A percentile compares a stretch with the other conserved stretches of the same genome.
phyloP scores from a whole-genome alignment of 2,888 invertebrate genomes.

The Synanthedon formicaeformis region DNA sequence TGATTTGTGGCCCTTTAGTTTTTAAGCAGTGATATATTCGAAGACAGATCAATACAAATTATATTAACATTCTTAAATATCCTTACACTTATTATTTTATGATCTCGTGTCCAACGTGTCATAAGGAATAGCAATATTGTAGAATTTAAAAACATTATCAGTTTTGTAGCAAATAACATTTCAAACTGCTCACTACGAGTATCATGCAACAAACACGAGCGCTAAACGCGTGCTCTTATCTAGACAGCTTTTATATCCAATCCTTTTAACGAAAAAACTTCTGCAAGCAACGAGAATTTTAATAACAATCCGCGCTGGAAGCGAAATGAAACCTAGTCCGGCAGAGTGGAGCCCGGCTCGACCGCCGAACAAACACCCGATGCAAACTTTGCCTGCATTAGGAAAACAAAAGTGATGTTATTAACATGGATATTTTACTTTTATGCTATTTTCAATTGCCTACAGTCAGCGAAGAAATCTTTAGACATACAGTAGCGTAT shows the following conservation, averaged over 20 bases:
- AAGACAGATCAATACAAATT: too few relatives aligned
- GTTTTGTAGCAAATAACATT: neutral
- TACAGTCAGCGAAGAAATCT: too few relatives aligned
- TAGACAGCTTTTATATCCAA: conserved; percentile 17
- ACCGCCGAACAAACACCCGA: conserved; percentile 28
- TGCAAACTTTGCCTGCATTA: conserved; percentile 37
- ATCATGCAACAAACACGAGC: neutral
- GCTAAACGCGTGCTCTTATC: neutral
- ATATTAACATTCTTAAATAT: too few relatives aligned
- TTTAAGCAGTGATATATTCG: too few relatives aligned
- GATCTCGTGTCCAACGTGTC: too few relatives aligned
- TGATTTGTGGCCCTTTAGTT: too few relatives aligned
- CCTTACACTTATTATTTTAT: too few relatives aligned
- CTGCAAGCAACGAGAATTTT: conserved; percentile 40
- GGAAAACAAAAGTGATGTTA: conserved; percentile 42
- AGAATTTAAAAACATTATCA: too few relatives aligned
- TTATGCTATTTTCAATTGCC: too few relatives aligned
- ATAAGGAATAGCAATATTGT: too few relatives aligned
- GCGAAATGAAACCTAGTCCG: conserved; percentile 18
- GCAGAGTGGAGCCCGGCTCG: conserved; percentile 3
- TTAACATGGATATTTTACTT: conserved; percentile 10
- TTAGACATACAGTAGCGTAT: too few relatives aligned
- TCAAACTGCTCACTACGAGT: neutral
- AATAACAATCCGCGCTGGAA: conserved; percentile 36
- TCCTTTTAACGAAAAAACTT: conserved; percentile 42